phyloP scores from a whole-genome alignment of 2,888 invertebrate species.

The Diaphora mendica region DNA sequence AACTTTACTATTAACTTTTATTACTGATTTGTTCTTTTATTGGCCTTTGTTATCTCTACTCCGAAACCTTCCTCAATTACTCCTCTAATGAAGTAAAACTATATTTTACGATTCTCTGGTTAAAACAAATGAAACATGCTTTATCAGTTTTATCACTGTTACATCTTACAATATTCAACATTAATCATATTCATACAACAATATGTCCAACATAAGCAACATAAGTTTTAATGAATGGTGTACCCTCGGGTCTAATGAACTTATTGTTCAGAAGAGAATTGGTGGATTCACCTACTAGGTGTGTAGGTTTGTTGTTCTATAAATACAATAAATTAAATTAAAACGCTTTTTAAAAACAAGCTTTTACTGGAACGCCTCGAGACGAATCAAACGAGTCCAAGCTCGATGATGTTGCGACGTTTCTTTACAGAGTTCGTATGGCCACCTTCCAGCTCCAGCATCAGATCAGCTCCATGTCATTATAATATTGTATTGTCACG shows the following conservation, averaged over 20 bases:
- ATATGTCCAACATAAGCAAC: conserved; percentile 32
- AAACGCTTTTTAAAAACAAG: too few relatives aligned
- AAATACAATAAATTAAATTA: too few relatives aligned
- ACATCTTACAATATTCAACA: conserved; percentile 10
- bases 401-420: too few relatives aligned
- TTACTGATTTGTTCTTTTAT: neutral
- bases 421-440: too few relatives aligned
- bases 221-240: conserved; percentile 38
- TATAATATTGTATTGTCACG: too few relatives aligned
- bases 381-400: too few relatives aligned
- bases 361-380: too few relatives aligned
- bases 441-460: too few relatives aligned
- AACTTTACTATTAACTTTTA: neutral
- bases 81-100: neutral
- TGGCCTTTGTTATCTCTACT: too few relatives aligned
- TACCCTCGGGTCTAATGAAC: conserved; percentile 34
- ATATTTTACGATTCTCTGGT: neutral
- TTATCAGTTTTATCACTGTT: conserved; percentile 9
- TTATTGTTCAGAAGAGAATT: conserved; percentile 36
- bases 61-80: neutral
- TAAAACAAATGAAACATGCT: conserved; percentile 11
- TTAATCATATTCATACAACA: conserved; percentile 21
- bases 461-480: too few relatives aligned
- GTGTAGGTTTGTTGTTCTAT: conserved; percentile 19
- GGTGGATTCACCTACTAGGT: conserved; percentile 9